A percentile compares a stretch with the other conserved stretches of the same genome.
Evolutionary conservation across 2,888 invertebrate genomes (phyloP).

Genomic region (Anaspis maculata): DNA sequence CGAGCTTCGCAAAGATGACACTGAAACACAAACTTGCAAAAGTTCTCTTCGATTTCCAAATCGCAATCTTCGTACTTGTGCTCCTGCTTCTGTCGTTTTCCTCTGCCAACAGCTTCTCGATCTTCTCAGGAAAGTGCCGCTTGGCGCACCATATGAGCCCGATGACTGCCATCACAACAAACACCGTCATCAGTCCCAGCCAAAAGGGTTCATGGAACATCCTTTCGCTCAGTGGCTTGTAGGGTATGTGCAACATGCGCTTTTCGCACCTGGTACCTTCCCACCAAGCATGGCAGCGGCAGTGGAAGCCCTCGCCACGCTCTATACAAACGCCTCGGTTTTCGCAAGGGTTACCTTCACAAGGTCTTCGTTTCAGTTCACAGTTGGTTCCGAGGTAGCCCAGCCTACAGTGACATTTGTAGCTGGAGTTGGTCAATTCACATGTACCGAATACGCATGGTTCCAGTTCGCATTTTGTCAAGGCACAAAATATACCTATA

Average conservation of each 20-base stretch:
- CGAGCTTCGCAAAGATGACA: constrained; percentile 43
- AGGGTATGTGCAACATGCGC: constrained; percentile 59
- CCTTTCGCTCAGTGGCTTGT: constrained; percentile 64
- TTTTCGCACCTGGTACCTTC: constrained; percentile 58
- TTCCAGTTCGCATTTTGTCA: constrained; percentile 66
- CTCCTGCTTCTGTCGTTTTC: constrained; percentile 64
- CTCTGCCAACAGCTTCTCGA: constrained; percentile 73
- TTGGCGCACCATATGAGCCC: constrained; percentile 79
- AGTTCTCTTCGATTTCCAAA: no score
- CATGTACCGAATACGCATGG: constrained; percentile 62
- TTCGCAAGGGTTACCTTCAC: constrained; percentile 66
- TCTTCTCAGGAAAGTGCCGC: constrained; percentile 77
- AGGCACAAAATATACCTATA: constrained; percentile 65
- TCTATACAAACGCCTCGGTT: constrained; percentile 66
- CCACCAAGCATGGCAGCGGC: constrained; percentile 64
- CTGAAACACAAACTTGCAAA: constrained; percentile 25
- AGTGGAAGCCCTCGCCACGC: constrained; percentile 56
- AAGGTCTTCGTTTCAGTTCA: constrained; percentile 59
- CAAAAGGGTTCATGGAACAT: constrained; percentile 86
- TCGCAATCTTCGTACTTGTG: constrained; percentile 30
- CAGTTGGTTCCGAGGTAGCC: constrained; percentile 63
- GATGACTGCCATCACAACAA: constrained; percentile 68
- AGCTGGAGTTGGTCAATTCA: constrained; percentile 44
- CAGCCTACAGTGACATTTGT: constrained; percentile 57
- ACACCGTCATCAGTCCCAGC: constrained; percentile 79